Evolutionary conservation across 2,113 vertebrate species (phyloP), one percentile per base, ranked within the genome.

Genomic region (Nothoprocta pentlandii): DNA sequence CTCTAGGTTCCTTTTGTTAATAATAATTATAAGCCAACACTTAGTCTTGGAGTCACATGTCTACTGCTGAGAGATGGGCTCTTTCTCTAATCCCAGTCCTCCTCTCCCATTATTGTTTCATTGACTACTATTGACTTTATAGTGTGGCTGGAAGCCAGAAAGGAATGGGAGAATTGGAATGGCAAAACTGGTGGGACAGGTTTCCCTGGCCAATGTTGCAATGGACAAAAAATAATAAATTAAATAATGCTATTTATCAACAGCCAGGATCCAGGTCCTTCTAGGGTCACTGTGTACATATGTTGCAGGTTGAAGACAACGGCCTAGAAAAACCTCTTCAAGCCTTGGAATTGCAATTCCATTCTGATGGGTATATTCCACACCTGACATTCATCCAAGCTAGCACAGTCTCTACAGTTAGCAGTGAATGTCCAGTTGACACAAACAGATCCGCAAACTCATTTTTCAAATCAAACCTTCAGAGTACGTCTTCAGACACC

Each of bases 111-210:
- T 95, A 92, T 97, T 96, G 94, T 97, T 97, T 95, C 95, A 89
- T 77, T 94, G 90, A 95, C 87, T 82, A 51, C 89, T 97, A 91
- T 95, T 97, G 97, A 97, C 94, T 97, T 95, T 96, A 88, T 85
- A 83, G 96, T 92, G 84, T 4, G 66, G 62, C 94, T 96, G 77
- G 88, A 95, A 94, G 91, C 86, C 90, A 83, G n/a, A 77, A 92
- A 62, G 61, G 46, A 96, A 90, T 85, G 85, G 62, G 49, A 86
- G 80, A 92, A 89, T 62, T 93, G 93, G 90, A 87, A 96, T 89
- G 90, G 68, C 42, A 89, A 59, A 93, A 97, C 96, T 97, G 85
- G 97, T 66, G 89, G 66, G 94, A 80, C 91, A 77, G 51, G 97
- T 98, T 97, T 96, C 91, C 74, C 80, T 67, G 39, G 95, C 90